Evolutionary conservation across 2,888 invertebrate genomes (phyloP).

Genomic region (Ectropis crepuscularia): DNA sequence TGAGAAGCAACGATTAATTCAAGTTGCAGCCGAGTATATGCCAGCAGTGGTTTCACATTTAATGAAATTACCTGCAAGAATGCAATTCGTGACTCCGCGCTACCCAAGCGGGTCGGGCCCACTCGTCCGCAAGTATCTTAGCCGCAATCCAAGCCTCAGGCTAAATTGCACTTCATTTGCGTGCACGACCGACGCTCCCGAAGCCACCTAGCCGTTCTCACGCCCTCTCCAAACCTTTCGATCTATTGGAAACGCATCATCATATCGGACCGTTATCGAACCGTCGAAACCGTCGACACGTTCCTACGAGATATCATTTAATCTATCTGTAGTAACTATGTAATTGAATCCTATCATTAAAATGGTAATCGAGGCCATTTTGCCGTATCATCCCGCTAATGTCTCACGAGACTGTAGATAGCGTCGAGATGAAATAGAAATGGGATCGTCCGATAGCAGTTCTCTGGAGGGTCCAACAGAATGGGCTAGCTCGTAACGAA

Average conservation of each 20-base stretch:
- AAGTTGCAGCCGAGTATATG: conserved; percentile 33
- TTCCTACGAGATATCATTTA: conserved; percentile 58
- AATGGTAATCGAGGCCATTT: conserved; percentile 57
- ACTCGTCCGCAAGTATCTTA: conserved; percentile 58
- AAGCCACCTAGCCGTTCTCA: conserved; percentile 65
- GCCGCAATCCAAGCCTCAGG: conserved; percentile 62
- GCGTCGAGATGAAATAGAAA: conserved; percentile 60
- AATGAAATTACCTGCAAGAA: conserved; percentile 74
- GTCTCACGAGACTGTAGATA: conserved; percentile 61
- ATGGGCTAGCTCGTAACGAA: conserved; percentile 55
- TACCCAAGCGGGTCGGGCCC: conserved; percentile 41
- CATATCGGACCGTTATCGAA: conserved; percentile 55
- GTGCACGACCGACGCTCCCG: conserved; percentile 64
- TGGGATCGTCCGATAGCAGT: conserved; percentile 59
- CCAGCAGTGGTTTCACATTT: conserved; percentile 48
- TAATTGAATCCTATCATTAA: conserved; percentile 57
- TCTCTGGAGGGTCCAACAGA: conserved; percentile 43
- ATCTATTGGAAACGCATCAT: conserved; percentile 51
- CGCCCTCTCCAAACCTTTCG: conserved; percentile 60
- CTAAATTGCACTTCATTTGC: conserved; percentile 79
- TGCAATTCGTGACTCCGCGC: conserved; percentile 65
- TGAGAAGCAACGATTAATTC: conserved; percentile 24
- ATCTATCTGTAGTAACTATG: conserved; percentile 53
- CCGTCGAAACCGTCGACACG: conserved; percentile 57
- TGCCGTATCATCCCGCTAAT: conserved; percentile 65